These are phyloP conservation scores for Karalla daura DNA, from an alignment of 2,797 vertebrate genomes.

Conservation along the genomic window DNA sequence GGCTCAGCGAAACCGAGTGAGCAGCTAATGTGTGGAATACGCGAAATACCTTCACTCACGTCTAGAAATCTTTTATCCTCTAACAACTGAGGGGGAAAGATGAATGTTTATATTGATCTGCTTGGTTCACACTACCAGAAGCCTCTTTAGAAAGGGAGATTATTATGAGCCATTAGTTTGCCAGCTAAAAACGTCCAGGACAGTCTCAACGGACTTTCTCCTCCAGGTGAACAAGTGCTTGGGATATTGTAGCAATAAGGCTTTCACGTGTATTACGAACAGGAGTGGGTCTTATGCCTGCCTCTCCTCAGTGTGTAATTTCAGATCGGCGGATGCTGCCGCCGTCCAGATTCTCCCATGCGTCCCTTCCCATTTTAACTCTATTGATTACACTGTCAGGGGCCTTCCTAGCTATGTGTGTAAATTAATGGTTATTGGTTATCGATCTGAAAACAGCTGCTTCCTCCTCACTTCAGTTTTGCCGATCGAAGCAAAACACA, in stretches of 20 bases:
- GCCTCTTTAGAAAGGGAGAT: neutral
- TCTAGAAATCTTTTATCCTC: too few species aligned
- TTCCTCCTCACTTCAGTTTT: conserved; percentile 5
- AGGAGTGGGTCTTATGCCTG: neutral
- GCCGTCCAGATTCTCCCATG: conserved; percentile 8
- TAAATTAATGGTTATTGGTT: conserved; percentile 39
- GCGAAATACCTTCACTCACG: conserved; percentile 11
- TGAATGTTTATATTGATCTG: too few species aligned
- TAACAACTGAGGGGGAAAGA: too few species aligned
- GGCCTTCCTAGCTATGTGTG: conserved; percentile 13
- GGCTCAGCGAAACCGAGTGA: conserved; percentile 28
- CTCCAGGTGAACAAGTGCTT: neutral
- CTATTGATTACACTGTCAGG: conserved; percentile 30
- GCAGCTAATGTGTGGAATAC: conserved; percentile 10
- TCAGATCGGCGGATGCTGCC: neutral
- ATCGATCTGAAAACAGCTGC: conserved; percentile 35
- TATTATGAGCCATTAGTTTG: neutral
- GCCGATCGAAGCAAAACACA: conserved; percentile 7
- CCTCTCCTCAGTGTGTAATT: conserved; percentile 4
- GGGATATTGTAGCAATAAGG: neutral
- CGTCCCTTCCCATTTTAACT: conserved; percentile 16
- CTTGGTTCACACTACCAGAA: neutral
- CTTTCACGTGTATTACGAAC: neutral
- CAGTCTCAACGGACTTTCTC: neutral
- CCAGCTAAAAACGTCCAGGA: neutral